Conservation (phyloP, 2,113 vertebrate species). For the Macquaria australasica region DNA sequence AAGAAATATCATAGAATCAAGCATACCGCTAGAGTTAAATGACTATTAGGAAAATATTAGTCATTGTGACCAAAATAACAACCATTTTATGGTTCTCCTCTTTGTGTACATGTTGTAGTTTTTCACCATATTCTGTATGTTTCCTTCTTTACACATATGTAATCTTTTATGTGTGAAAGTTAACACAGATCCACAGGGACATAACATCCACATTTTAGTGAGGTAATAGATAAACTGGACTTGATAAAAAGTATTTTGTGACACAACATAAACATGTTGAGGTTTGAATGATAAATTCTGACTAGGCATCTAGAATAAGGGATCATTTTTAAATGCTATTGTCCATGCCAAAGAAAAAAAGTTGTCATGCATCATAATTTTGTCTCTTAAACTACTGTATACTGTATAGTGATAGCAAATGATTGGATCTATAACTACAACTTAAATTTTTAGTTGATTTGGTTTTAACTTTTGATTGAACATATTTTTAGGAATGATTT, state of each 20-base stretch:
- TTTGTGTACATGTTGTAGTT: constrained; percentile 26
- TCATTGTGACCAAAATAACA: constrained; percentile 73
- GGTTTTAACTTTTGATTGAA: constrained; percentile 17
- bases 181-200: constrained; percentile 24
- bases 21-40: constrained; percentile 40
- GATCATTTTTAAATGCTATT: constrained; percentile 33
- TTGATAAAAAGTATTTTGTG: constrained; percentile 31
- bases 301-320: constrained; percentile 40
- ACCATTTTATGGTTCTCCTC: constrained; percentile 69
- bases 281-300: constrained; percentile 28
- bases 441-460: constrained; percentile 11
- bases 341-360: constrained; percentile 47
- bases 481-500: neutral
- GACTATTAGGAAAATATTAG: constrained; percentile 63
- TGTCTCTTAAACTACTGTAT: constrained; percentile 44
- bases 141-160: constrained; percentile 9
- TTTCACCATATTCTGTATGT: constrained; percentile 13
- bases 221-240: constrained; percentile 45
- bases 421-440: constrained; percentile 27
- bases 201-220: constrained; percentile 38
- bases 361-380: constrained; percentile 50
- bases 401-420: constrained; percentile 17
- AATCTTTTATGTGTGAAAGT: constrained; percentile 32
- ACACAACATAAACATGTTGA: constrained; percentile 50
- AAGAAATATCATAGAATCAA: constrained; percentile 53